Percentiles rank a stretch among this genome's conserved stretches.
Evolutionary conservation across 1,140 invertebrate species (phyloP).

Genomic region (Zeugodacus cucurbitae): DNA sequence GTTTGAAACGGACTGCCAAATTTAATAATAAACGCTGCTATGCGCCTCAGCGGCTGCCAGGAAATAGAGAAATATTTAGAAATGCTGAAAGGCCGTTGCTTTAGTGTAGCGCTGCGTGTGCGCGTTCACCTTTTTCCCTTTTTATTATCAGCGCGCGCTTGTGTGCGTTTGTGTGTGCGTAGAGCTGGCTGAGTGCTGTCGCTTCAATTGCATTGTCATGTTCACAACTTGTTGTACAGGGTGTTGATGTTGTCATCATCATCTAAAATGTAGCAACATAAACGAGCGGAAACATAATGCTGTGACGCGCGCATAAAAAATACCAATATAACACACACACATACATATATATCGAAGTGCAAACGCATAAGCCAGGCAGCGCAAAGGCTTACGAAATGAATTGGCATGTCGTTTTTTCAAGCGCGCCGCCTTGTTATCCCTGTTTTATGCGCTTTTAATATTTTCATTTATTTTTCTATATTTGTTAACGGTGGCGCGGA

Average conservation of each 20-base stretch:
- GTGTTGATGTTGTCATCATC: conserved; percentile 38
- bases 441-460: conserved; percentile 29
- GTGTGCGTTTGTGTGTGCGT: not conserved
- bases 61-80: conserved; percentile 10
- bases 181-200: not conserved
- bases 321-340: not conserved
- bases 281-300: conserved; percentile 19
- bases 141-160: not conserved
- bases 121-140: not conserved
- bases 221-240: conserved; percentile 40
- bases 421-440: not conserved
- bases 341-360: not conserved
- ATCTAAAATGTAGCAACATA: conserved; percentile 22
- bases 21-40: conserved; percentile 30
- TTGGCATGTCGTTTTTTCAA: not conserved
- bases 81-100: not conserved
- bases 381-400: conserved; percentile 2
- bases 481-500: not conserved
- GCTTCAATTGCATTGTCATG: conserved; percentile 39
- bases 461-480: not conserved
- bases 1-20: not conserved
- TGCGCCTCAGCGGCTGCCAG: not conserved
- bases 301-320: not conserved
- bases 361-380: not conserved
- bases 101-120: not conserved